Base-by-base conservation (phyloP, 2,113 vertebrate species). In the Astur gentilis region DNA sequence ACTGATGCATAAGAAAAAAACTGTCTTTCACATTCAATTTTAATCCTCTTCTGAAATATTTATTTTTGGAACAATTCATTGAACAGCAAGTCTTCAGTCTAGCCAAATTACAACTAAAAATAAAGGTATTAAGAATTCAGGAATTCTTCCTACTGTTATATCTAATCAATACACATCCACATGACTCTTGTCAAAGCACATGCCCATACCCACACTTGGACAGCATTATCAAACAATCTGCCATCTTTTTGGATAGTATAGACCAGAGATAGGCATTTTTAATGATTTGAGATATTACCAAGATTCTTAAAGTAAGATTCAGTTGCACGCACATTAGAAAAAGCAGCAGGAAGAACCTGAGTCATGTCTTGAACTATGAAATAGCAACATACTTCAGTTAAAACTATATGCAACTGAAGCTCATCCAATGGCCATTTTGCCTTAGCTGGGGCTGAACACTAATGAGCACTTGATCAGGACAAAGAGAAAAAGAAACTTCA, bases 21-120 rank as follows among this genome's bases (percentile, higher is more conserved):
- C 12, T 50, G 90, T n/a, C 94, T 86, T 65, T 10, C 79, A 61
- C 91, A 81, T 95, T 66, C 83, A 70, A 65, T 25, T 89, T 94
- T 81, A 90, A 95, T 87, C 64, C 58, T 83, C 54, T 17, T 17
- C 89, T 73, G 38, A 95, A 93, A 58, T 62, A 89, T 69, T 93
- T 80, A 77, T 93, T 93, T 92, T 73, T 61, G 58, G 93, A 93
- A 79, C 44, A 88, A 83, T 64, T 72, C 66, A 80, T 14, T 55
- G 57, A 84, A 54, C 38, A 58, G 79, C 14, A 75, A 88, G 70
- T 44, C 75, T 64, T 42, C 66, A 65, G 62, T 67, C 87, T 27
- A 55, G 71, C 38, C 13, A 7, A 88, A 29, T 25, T 52, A 18
- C 16, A 52, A 6, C 88, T 86, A 86, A 93, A 96, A 92, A 94